These are phyloP conservation scores for Nothocercus nigrocapillus DNA, from an alignment of 2,113 vertebrate genomes.

Conservation along the genomic window DNA sequence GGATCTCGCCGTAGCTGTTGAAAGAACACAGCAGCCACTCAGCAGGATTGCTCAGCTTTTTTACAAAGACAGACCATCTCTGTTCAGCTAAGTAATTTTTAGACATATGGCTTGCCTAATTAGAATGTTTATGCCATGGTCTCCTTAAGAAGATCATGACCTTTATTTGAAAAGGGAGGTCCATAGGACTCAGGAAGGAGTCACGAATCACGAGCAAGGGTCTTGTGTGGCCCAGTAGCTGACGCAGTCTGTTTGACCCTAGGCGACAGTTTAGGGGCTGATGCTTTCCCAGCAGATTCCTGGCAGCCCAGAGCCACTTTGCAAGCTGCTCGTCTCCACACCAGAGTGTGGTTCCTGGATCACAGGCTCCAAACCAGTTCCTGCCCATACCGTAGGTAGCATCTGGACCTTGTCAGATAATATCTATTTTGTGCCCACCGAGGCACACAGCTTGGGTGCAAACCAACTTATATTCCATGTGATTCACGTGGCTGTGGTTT, in stretches of 20 bases:
- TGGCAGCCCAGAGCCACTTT: neutral
- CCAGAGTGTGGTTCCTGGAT: neutral
- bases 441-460: too few relatives aligned
- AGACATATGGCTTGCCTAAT: neutral
- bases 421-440: too few relatives aligned
- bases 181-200: neutral
- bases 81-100: neutral
- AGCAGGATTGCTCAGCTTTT: neutral
- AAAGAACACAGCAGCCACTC: neutral
- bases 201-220: neutral
- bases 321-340: neutral
- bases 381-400: too few relatives aligned
- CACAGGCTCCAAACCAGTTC: too few relatives aligned
- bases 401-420: too few relatives aligned
- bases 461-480: too few relatives aligned
- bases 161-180: neutral
- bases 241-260: neutral
- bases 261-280: too few relatives aligned
- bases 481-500: too few relatives aligned
- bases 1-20: conserved; percentile 93
- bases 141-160: neutral
- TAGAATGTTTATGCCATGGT: neutral
- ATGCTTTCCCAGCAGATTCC: neutral
- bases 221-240: neutral
- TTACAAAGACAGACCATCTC: neutral